Evolutionary conservation across 2,888 invertebrate species (phyloP).

Genomic region (Seira ritae): DNA sequence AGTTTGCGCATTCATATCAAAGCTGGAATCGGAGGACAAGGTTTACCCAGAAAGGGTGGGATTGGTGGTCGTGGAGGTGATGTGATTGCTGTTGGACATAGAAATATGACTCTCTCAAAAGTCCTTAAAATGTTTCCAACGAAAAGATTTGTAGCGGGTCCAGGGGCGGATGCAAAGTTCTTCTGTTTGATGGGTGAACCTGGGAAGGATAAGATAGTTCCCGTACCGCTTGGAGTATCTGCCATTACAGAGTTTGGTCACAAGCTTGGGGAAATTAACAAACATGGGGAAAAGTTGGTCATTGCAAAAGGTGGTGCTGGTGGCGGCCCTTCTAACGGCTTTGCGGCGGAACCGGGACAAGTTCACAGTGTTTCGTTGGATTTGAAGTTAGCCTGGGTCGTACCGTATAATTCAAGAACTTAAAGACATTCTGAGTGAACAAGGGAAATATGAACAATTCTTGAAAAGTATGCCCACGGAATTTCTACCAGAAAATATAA

Average conservation of each 20-base stretch:
- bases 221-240: conserved; percentile 89
- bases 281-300: conserved; percentile 81
- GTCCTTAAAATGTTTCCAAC: conserved; percentile 77
- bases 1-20: conserved; percentile 86
- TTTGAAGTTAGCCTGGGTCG: conserved; percentile 85
- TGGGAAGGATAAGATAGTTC: conserved; percentile 80
- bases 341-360: conserved; percentile 86
- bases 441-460: conserved; percentile 75
- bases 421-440: conserved; percentile 74
- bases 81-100: conserved; percentile 80
- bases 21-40: conserved; percentile 89
- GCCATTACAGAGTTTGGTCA: conserved; percentile 83
- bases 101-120: conserved; percentile 74
- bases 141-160: conserved; percentile 81
- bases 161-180: conserved; percentile 86
- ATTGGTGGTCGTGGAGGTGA: conserved; percentile 94
- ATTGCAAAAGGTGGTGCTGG: conserved; percentile 90
- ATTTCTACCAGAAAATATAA: conserved; percentile 80
- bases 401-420: conserved; percentile 80
- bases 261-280: conserved; percentile 85
- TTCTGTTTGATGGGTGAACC: conserved; percentile 85
- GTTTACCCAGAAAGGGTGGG: conserved; percentile 89
- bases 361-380: conserved; percentile 84
- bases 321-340: conserved; percentile 86
- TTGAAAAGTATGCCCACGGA: conserved; percentile 80